Conservation (phyloP, 23 tunicate species). For the Clavelina lepadiformis region DNA sequence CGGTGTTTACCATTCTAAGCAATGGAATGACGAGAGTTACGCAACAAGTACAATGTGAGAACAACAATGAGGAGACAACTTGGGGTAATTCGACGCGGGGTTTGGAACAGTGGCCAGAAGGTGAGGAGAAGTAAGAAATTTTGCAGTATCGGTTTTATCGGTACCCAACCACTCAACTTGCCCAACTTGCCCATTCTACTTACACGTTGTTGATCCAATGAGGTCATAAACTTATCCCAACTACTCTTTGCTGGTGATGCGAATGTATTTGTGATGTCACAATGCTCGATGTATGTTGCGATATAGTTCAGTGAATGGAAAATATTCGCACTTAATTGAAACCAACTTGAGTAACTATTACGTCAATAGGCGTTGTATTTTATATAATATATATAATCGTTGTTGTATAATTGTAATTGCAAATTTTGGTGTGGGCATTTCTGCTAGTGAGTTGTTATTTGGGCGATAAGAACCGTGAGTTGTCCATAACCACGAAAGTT, state of each 20-base stretch:
- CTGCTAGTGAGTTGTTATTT: constrained; percentile 22
- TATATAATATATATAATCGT: no score
- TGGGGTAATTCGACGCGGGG: background rate
- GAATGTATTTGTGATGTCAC: no score
- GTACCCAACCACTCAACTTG: background rate
- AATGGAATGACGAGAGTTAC: constrained; percentile 11
- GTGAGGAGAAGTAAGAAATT: no score
- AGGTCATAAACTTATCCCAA: constrained; percentile 15
- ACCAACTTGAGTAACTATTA: no score
- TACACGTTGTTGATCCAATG: background rate
- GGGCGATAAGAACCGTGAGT: constrained; percentile 7
- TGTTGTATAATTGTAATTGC: constrained; percentile 8
- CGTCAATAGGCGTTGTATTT: no score
- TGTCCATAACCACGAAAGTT: background rate
- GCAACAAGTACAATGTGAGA: constrained; percentile 20
- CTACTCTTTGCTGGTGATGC: no score
- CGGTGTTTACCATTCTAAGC: no score
- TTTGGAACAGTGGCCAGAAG: constrained; percentile 37
- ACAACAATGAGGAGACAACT: constrained; percentile 5
- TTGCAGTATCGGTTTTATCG: no score
- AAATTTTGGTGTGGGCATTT: constrained; percentile 36
- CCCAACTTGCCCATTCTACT: background rate
- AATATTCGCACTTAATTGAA: no score
- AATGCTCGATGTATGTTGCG: no score
- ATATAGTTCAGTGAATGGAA: no score